Evolutionary conservation across 2,797 vertebrate species (phyloP).

Genomic region (Crax fasciolata): DNA sequence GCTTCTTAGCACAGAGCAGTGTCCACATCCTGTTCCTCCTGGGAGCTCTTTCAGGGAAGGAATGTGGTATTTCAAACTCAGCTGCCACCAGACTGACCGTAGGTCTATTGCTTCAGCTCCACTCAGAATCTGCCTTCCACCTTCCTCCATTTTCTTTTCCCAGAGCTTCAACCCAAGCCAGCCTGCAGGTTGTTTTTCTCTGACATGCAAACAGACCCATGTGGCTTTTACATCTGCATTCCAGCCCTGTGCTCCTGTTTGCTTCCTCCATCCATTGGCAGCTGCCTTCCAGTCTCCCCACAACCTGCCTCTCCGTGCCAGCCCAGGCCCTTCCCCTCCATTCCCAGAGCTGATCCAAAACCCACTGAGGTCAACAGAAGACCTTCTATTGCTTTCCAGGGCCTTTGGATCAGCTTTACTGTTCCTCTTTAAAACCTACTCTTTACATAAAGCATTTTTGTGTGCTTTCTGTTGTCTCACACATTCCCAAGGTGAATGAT

Average conservation of each 20-base stretch:
- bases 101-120: neutral
- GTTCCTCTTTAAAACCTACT: neutral
- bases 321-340: constrained; percentile 1
- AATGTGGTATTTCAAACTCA: neutral
- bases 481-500: neutral
- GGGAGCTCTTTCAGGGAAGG: neutral
- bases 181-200: neutral
- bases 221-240: neutral
- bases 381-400: constrained; percentile 35
- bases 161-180: neutral
- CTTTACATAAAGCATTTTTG: neutral
- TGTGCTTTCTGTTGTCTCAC: neutral
- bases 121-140: neutral
- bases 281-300: constrained; percentile 16
- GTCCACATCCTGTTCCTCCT: neutral
- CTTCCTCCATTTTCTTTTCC: neutral
- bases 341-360: constrained; percentile 9
- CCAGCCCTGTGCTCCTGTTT: neutral
- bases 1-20: neutral
- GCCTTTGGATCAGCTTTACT: neutral
- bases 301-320: neutral
- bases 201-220: neutral
- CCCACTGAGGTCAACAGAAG: neutral
- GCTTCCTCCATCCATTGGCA: neutral
- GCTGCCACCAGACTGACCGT: neutral